Evolutionary conservation across 2,113 vertebrate genomes (phyloP).

Genomic region (Polypterus bichir): DNA sequence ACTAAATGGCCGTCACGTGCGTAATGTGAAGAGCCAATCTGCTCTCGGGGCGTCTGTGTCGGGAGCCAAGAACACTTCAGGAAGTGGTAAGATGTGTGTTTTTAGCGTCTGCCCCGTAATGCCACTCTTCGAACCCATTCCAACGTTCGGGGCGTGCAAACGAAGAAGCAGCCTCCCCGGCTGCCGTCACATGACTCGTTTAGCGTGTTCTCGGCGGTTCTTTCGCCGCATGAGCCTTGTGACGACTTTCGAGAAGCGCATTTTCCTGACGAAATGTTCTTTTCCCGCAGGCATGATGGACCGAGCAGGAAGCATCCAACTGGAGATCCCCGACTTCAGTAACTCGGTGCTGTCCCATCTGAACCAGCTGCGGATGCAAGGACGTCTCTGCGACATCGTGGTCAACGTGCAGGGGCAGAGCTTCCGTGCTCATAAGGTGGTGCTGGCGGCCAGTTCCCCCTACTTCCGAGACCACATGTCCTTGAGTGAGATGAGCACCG

Average conservation of each 20-base stretch:
- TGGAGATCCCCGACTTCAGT: constrained; percentile 96
- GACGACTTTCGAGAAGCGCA: too few species aligned
- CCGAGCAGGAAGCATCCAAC: constrained; percentile 83
- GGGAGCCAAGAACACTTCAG: too few species aligned
- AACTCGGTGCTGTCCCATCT: constrained; percentile 92
- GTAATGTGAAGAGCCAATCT: too few species aligned
- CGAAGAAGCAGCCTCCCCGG: not conserved
- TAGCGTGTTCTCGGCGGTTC: not conserved
- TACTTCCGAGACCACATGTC: constrained; percentile 98
- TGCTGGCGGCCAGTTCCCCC: constrained; percentile 93
- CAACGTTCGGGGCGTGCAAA: not conserved
- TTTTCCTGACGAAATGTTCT: too few species aligned
- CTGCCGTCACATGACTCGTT: not conserved
- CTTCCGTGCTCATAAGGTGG: constrained; percentile 93
- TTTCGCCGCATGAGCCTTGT: too few species aligned
- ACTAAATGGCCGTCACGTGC: too few species aligned
- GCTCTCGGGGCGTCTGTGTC: too few species aligned
- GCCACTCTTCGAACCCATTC: too few species aligned
- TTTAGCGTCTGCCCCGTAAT: too few species aligned
- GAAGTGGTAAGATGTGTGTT: too few species aligned
- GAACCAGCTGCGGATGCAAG: constrained; percentile 92
- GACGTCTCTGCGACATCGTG: constrained; percentile 91
- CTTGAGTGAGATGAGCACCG: constrained; percentile 93
- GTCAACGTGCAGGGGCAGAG: constrained; percentile 91
- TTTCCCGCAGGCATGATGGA: constrained; percentile 63